Base-by-base conservation (phyloP, 2,888 invertebrate genomes). In the Carterocephalus palaemon region DNA sequence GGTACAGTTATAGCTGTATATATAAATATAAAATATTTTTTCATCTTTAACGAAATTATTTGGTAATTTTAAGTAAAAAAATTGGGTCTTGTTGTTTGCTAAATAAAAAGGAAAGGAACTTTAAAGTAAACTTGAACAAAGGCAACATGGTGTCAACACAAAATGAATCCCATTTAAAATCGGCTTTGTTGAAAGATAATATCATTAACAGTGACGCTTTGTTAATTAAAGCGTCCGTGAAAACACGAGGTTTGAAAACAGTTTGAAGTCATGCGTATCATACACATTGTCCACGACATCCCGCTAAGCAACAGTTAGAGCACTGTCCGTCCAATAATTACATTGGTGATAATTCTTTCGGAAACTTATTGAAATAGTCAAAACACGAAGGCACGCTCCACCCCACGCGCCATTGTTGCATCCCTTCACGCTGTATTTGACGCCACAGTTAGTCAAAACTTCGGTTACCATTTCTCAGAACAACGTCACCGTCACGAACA, bases 361-460 rank as follows among this genome's bases (percentile, higher is more conserved):
- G 62, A 59, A 54, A 56, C 64, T 76, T 71, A 74, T 79, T 75
- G 72, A 70, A 76, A 76, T 72, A 70, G 78, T 77, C 79, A 80
- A 76, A 80, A 81, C 65, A 81, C 60, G 69, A 75, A 42, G 37
- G 82, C 84, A 85, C 85, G 81, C 85, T 84, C 80, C 64, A 60
- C 67, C 64, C 68, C 67, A 60, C 68, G 62, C 59, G 62, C 63
- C 57, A 66, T 78, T 78, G 79, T 80, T 54, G 65, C 72, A 55
- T 61, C 63, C 3, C 43, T 32, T 46, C 46, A 46, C 38, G 45
- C 16, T 31, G 36, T 56, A 72, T 73, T 70, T 59, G 59, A 71
- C 75, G 81, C 84, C 85, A 66, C 85, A 85, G 75, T 81, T 71
- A 75, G 85, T 84, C 82, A 81, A 83, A 82, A 84, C 83, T 75